Evolutionary conservation across 2,888 invertebrate genomes (phyloP), one percentile per base, ranked within the genome.

Genomic region (Caradrina kadenii): DNA sequence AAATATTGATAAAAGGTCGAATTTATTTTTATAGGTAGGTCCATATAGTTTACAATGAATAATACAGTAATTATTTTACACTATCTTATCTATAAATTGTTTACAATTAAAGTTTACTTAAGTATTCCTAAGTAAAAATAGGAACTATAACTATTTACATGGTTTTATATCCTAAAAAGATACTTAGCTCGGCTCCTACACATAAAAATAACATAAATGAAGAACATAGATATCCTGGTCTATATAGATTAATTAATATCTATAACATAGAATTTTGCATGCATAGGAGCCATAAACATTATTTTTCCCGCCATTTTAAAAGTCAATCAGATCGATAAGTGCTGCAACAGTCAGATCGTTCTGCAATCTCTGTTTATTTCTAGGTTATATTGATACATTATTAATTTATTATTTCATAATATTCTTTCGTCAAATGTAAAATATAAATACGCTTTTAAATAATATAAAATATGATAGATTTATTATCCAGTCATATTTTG

Each of bases 121-220:
- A 17, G 45, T 76, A 77, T 45, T 4, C 7, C 48, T 68, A 73
- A 63, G 73, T 81, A 71, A 71, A 73, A 79, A 79, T 85, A 86
- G 86, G 87, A 87, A 87, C 86, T 86, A 85, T 82, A 72, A 53
- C 82, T 86, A 86, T 80, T 73, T 80, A 84, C 85, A 85, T 61
- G 52, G n/a, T 72, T 58, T 70, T 67, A 64, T 21, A 21, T 21
- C 2, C 11, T 61, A 76, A 31, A 69, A 45, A 53, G 10, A 13
- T 56, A 31, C 13, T 21, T 35, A 21, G 4, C 17, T 17, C 17
- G 35, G 15, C 15, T 48, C 31, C 0, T 10, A 39, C 5, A 19
- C 42, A 49, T 42, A 35, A 62, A 62, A 5, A 42, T 42, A 22
- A n/a, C 10, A 2, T 17, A 45, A 5, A 13, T 39, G 2, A 13